Evolutionary conservation across 2,113 vertebrate genomes (phyloP).

Genomic region (Thunnus maccoyii): DNA sequence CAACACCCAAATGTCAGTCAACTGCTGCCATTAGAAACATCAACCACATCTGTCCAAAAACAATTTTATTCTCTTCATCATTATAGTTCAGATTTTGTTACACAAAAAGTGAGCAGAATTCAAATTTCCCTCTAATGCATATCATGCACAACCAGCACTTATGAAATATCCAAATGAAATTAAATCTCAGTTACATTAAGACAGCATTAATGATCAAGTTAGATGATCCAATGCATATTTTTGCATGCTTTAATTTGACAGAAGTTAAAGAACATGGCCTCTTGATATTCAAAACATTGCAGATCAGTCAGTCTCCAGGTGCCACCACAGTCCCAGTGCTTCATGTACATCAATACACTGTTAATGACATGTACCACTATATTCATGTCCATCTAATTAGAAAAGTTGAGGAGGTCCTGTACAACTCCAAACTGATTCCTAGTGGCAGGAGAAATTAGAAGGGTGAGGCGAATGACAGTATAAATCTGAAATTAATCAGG

Average conservation of each 20-base stretch:
- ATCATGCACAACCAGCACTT: neutral
- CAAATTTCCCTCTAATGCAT: neutral
- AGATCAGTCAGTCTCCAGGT: slow-evolving; percentile 50
- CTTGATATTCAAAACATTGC: slow-evolving; percentile 41
- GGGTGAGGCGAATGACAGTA: slow-evolving; percentile 66
- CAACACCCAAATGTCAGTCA: no score
- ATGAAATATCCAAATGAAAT: slow-evolving; percentile 52
- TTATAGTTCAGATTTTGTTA: no score
- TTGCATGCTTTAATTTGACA: slow-evolving; percentile 59
- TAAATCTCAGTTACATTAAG: slow-evolving; percentile 30
- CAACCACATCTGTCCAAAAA: no score
- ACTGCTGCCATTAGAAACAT: no score
- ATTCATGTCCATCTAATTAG: slow-evolving; percentile 76
- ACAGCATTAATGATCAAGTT: slow-evolving; percentile 28
- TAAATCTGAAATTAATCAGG: slow-evolving; percentile 83
- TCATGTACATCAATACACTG: slow-evolving; percentile 68
- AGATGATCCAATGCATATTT: slow-evolving; percentile 65
- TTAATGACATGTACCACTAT: slow-evolving; percentile 68
- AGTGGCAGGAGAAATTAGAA: slow-evolving; percentile 69
- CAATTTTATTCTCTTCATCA: no score
- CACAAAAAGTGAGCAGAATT: neutral
- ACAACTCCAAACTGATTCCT: slow-evolving; percentile 63
- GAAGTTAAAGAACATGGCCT: slow-evolving; percentile 40
- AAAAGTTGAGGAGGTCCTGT: slow-evolving; percentile 74
- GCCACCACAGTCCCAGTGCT: slow-evolving; percentile 53